Evolutionary conservation across 2,888 invertebrate species (phyloP), one percentile per base, ranked within the genome.

Genomic region (Caenorhabditis afra): DNA sequence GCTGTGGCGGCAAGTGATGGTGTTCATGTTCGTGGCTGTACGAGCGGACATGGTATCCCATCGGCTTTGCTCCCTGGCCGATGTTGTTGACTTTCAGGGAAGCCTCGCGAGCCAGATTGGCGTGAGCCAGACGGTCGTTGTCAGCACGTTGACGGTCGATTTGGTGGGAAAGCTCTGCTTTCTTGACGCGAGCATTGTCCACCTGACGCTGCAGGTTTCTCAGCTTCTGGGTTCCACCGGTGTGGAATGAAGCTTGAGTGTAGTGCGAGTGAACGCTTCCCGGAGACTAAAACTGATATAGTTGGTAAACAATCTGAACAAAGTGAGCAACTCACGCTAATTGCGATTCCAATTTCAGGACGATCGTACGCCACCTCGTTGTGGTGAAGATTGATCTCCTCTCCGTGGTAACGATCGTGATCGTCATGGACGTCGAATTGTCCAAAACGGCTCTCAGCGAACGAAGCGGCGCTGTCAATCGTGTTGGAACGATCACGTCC

Each of bases 391-490:
- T 87, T 83, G 58, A 87, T 82, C 37, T 86, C 80, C 35, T 80
- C 64, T 10, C 79, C 81, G 76, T 86, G 59, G 35, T 79, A 81
- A 22, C 67, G 66, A 18, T 78, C 87, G 53, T 81, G 59, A 20
- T 83, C 84, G 58, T 87, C 87, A 62, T 85, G 84, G 16, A 88
- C 79, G 55, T 86, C 85, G 70, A 88, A 86, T 29, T 78, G 82
- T 52, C 88, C 88, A 52, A 84, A 82, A 52, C 88, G 84, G 52
- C 83, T 86, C 66, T 87, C 87, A n/a, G 87, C 83, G 22, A 67
- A 70, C 8, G 88, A 87, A 3, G 73, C 86, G 37, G 65, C 50
- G 53, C 85, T 85, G 55, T 88, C 88, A 41, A 88, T 62, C 14
- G 88, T 88, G 65, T 81, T 75, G 12, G 86, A 78, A 58, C 87